These are phyloP conservation scores for Drosophila sulfurigaster DNA, from an alignment of 1,140 invertebrate genomes.

Conservation along the genomic window DNA sequence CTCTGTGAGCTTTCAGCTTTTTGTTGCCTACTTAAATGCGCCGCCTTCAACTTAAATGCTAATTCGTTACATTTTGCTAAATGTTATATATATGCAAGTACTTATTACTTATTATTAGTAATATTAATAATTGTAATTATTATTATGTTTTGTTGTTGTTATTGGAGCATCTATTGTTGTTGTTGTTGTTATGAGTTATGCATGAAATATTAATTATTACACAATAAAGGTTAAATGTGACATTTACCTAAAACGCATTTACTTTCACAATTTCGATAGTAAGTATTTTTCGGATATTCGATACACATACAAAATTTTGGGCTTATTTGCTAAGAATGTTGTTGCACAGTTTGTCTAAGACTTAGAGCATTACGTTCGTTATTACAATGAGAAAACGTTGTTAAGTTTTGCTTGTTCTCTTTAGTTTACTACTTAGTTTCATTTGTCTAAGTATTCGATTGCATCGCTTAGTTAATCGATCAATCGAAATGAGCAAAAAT, in stretches of 20 bases:
- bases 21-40: conserved; percentile 41
- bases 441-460: conserved; percentile 43
- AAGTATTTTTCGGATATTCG: conserved; percentile 8
- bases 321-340: conserved; percentile 30
- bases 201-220: conserved; percentile 18
- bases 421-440: conserved; percentile 21
- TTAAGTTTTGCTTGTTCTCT: conserved; percentile 12
- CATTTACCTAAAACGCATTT: not conserved
- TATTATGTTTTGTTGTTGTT: conserved; percentile 39
- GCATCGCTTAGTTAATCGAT: conserved; percentile 27
- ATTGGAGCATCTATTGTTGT: conserved; percentile 66
- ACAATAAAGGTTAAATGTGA: conserved; percentile 11
- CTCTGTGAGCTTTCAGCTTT: conserved; percentile 14
- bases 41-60: conserved; percentile 60
- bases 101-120: conserved; percentile 26
- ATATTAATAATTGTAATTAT: conserved; percentile 40
- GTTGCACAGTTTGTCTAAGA: conserved; percentile 51
- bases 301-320: conserved; percentile 17
- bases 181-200: conserved; percentile 63
- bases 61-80: conserved; percentile 65
- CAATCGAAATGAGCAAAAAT: conserved; percentile 37
- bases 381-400: conserved; percentile 17
- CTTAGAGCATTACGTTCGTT: conserved; percentile 43
- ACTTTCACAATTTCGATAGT: conserved; percentile 15
- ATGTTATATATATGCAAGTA: not conserved